Conservation (phyloP, 2,888 invertebrate genomes). For the Eulithis prunata region DNA sequence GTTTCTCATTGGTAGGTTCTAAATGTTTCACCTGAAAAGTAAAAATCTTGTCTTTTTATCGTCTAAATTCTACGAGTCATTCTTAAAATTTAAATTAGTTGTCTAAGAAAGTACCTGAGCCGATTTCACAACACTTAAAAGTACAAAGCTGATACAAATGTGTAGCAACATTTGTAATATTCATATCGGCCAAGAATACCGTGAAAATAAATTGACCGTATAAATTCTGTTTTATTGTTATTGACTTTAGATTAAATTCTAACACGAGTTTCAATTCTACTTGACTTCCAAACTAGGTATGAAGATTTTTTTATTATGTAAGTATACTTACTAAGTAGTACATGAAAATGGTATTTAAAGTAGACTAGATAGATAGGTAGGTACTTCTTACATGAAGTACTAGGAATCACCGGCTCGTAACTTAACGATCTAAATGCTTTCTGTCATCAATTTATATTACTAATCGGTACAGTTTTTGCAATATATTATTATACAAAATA, state of each 20-base stretch:
- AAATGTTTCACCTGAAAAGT: slow-evolving; percentile 5
- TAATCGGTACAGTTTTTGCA: no score
- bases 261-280: slow-evolving; percentile 15
- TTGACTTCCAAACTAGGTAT: neutral
- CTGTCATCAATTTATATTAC: no score
- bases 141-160: slow-evolving; percentile 40
- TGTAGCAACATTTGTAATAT: slow-evolving; percentile 56
- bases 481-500: no score
- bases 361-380: no score
- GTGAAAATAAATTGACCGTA: slow-evolving; percentile 36
- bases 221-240: slow-evolving; percentile 44
- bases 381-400: no score
- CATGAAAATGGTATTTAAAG: no score
- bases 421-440: no score
- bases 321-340: no score
- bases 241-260: slow-evolving; percentile 23
- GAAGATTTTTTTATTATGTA: neutral
- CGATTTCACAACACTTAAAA: slow-evolving; percentile 38
- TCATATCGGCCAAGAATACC: slow-evolving; percentile 36
- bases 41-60: neutral
- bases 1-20: slow-evolving; percentile 15
- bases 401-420: no score
- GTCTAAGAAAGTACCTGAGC: slow-evolving; percentile 13
- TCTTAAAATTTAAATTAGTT: neutral
- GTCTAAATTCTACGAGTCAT: no score